phyloP scores from a whole-genome alignment of 2,888 invertebrate species.

The Steromphala cineraria region DNA sequence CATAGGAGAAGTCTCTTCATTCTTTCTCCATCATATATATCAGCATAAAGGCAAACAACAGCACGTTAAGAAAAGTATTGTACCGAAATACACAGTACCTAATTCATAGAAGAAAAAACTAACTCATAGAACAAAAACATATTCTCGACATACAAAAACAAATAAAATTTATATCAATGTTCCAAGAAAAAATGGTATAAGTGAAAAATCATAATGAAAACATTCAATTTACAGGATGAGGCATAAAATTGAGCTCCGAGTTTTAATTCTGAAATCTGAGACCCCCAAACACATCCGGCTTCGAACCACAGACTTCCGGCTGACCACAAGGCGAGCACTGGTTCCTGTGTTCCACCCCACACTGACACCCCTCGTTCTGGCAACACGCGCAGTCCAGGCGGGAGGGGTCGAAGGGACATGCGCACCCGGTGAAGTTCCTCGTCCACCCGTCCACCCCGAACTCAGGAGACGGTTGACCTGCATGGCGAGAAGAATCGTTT shows the following conservation, averaged over 20 bases:
- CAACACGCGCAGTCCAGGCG: constrained; percentile 47
- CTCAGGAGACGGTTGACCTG: constrained; percentile 28
- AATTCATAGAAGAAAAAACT: too few relatives aligned
- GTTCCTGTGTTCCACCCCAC: constrained; percentile 32
- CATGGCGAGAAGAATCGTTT: background rate
- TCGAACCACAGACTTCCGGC: constrained; percentile 31
- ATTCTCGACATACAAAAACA: too few relatives aligned
- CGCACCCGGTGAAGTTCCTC: constrained; percentile 31
- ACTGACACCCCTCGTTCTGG: constrained; percentile 47
- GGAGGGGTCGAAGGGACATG: constrained; percentile 35
- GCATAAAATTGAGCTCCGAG: background rate
- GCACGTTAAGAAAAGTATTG: too few relatives aligned
- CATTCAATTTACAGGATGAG: background rate
- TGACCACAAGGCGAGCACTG: constrained; percentile 39
- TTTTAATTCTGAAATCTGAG: background rate
- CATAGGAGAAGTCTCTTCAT: too few relatives aligned
- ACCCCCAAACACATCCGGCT: constrained; percentile 31
- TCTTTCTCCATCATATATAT: background rate
- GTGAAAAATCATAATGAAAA: background rate
- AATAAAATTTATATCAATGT: background rate
- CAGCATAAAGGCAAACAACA: background rate
- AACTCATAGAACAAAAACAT: too few relatives aligned
- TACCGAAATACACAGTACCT: too few relatives aligned
- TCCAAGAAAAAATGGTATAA: background rate
- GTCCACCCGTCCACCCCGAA: constrained; percentile 33